phyloP scores from a whole-genome alignment of 2,797 vertebrate species.

The Lithobates pipiens region DNA sequence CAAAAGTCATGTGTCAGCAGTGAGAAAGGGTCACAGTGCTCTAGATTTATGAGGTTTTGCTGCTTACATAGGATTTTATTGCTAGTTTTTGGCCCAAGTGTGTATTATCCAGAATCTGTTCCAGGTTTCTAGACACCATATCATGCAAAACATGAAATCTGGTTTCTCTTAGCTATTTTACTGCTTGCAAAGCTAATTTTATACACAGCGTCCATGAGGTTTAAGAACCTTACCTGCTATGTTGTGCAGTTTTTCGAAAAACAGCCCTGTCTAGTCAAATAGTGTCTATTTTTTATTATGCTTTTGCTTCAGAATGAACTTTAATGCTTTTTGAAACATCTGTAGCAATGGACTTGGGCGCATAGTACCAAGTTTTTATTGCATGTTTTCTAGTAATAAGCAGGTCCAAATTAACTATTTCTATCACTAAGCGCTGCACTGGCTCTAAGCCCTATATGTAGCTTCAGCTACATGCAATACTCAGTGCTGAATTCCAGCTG shows the following conservation, averaged over 20 bases:
- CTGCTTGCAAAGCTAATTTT: neutral
- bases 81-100: neutral
- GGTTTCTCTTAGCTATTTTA: neutral
- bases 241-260: no score
- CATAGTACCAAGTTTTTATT: no score
- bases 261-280: neutral
- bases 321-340: no score
- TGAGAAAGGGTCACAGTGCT: neutral
- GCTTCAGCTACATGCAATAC: no score
- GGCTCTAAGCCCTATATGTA: no score
- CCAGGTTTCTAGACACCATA: neutral
- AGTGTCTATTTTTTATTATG: no score
- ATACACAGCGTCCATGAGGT: neutral
- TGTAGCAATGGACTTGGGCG: no score
- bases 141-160: neutral
- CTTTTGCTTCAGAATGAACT: no score
- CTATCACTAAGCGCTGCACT: no score
- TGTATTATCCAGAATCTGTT: neutral
- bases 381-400: no score
- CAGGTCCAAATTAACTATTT: no score
- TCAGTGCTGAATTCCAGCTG: no score
- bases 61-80: constrained; percentile 24
- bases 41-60: constrained; percentile 15
- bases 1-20: constrained; percentile 23
- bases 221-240: neutral